A percentile compares a stretch with the other conserved stretches of the same genome.
Conservation (phyloP, 1,140 invertebrate species). For the Saxidomus purpurata region DNA sequence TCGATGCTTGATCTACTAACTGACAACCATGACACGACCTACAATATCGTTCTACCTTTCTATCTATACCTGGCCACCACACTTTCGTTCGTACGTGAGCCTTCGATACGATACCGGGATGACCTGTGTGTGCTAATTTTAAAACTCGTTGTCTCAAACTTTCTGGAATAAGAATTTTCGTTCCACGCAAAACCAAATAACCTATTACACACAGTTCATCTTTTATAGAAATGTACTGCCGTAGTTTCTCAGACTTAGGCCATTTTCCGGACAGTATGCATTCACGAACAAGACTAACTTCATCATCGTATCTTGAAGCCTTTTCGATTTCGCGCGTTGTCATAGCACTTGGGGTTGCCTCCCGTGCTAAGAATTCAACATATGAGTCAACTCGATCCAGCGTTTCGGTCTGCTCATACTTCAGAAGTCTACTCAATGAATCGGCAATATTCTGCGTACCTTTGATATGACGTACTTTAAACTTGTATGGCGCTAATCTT, state of each 20-base stretch:
- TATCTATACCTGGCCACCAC: conserved; percentile 66
- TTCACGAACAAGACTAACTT: conserved; percentile 40
- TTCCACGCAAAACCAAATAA: conserved; percentile 66
- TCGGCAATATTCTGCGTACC: conserved; percentile 39
- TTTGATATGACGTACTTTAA: conserved; percentile 37
- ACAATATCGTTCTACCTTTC: too few species aligned
- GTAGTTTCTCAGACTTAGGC: background rate
- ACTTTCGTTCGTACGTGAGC: conserved; percentile 67
- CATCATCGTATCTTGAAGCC: conserved; percentile 39
- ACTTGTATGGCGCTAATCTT: conserved; percentile 43
- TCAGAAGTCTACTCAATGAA: conserved; percentile 8
- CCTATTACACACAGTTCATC: conserved; percentile 67
- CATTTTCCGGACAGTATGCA: background rate
- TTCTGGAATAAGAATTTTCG: conserved; percentile 53
- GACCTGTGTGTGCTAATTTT: conserved; percentile 64
- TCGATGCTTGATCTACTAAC: too few species aligned
- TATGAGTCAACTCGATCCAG: background rate
- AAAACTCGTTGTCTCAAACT: conserved; percentile 42
- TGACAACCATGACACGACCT: too few species aligned
- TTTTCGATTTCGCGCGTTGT: conserved; percentile 53
- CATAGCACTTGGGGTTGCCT: conserved; percentile 53
- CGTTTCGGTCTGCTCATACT: background rate
- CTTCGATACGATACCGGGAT: too few species aligned
- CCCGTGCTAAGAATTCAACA: background rate
- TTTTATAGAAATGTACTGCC: conserved; percentile 54